These are phyloP conservation scores for Didymodactylos carnosus DNA, from an alignment of 2,888 invertebrate species.

Conservation along the genomic window DNA sequence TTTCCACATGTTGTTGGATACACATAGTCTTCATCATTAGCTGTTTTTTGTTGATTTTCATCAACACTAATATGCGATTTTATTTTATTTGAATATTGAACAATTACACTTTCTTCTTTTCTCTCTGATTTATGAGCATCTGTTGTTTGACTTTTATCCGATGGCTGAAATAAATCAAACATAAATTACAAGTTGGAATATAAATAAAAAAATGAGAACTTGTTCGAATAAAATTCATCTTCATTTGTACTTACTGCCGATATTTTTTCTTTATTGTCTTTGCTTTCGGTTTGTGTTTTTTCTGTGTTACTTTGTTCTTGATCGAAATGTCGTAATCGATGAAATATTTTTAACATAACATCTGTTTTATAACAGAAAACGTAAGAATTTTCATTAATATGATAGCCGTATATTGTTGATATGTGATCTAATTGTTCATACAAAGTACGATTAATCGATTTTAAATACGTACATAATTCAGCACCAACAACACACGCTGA, in stretches of 20 bases:
- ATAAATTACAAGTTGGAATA: no score
- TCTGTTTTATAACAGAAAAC: conserved; percentile 58
- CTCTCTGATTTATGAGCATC: not conserved
- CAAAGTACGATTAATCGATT: conserved; percentile 36
- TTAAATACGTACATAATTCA: conserved; percentile 52
- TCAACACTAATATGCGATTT: not conserved
- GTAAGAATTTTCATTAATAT: conserved; percentile 68
- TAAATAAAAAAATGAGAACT: no score
- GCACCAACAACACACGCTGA: conserved; percentile 62
- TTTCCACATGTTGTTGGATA: conserved; percentile 36
- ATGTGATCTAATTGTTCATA: conserved; percentile 47
- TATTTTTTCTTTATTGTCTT: conserved; percentile 20
- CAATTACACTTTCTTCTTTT: not conserved
- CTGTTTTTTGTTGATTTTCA: not conserved
- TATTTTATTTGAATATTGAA: not conserved
- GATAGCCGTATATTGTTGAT: conserved; percentile 56
- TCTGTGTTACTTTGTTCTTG: conserved; percentile 40
- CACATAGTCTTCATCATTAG: conserved; percentile 21
- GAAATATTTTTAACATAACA: conserved; percentile 54
- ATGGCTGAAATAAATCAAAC: no score
- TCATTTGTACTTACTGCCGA: no score
- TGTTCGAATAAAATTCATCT: no score
- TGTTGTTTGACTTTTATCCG: no score
- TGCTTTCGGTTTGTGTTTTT: conserved; percentile 23
- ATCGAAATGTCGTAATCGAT: conserved; percentile 54